A percentile compares a stretch with the other conserved stretches of the same genome.
These are phyloP conservation scores for Camponotus vicinus DNA, from an alignment of 1,140 invertebrate genomes.

Conservation along the genomic window DNA sequence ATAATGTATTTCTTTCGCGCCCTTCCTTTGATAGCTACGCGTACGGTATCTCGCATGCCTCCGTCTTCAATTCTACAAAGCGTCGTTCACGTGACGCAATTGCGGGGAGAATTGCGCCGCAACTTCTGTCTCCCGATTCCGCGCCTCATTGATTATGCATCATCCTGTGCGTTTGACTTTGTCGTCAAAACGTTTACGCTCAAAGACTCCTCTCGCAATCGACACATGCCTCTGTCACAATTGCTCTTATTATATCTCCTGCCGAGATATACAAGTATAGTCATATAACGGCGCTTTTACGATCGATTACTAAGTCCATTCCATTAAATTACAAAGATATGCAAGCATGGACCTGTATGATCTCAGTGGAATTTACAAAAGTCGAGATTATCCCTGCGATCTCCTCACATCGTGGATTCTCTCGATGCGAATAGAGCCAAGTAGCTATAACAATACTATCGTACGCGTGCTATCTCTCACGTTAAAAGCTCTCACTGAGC, in stretches of 20 bases:
- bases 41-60: background rate
- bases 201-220: background rate
- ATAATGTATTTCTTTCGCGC: conserved; percentile 15
- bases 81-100: background rate
- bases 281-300: background rate
- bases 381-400: background rate
- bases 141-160: conserved; percentile 20
- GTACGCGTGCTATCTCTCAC: background rate
- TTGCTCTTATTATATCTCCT: background rate
- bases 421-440: background rate
- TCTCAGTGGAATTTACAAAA: background rate
- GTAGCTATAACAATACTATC: background rate
- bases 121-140: background rate
- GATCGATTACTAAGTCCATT: background rate
- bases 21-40: background rate
- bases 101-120: background rate
- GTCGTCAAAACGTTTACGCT: conserved; percentile 31
- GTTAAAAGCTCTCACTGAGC: conserved; percentile 67
- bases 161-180: conserved; percentile 72
- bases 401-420: background rate
- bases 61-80: background rate
- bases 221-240: background rate
- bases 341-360: background rate
- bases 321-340: background rate
- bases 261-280: background rate